Evolutionary conservation across 2,888 invertebrate genomes (phyloP).

Genomic region (Endotricha flammealis): DNA sequence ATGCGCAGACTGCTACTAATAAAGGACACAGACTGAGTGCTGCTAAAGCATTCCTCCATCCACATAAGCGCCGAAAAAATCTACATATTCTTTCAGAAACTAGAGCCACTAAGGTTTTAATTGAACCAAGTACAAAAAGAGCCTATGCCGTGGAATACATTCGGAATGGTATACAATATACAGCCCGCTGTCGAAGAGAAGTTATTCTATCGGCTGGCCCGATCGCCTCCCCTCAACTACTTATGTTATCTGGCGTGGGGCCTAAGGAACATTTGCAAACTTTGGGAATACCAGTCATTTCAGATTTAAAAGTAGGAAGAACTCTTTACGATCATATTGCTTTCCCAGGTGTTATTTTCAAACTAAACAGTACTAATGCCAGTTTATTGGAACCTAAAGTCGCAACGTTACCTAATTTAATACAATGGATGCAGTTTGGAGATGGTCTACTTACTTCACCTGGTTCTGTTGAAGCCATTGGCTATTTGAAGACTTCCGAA

Average conservation of each 20-base stretch:
- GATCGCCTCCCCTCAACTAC: conserved; percentile 91
- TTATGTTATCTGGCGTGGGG: conserved; percentile 91
- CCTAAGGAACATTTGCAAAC: conserved; percentile 75
- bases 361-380: conserved; percentile 59
- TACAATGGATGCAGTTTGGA: conserved; percentile 68
- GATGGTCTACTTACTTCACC: conserved; percentile 78
- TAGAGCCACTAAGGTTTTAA: conserved; percentile 56
- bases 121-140: conserved; percentile 76
- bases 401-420: conserved; percentile 55
- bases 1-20: conserved; percentile 69
- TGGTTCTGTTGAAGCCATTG: conserved; percentile 82
- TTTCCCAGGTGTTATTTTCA: conserved; percentile 72
- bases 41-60: conserved; percentile 82
- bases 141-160: conserved; percentile 84
- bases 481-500: conserved; percentile 79
- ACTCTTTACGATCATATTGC: conserved; percentile 80
- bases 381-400: conserved; percentile 60
- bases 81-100: conserved; percentile 71
- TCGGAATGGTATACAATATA: conserved; percentile 67
- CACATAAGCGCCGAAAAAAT: conserved; percentile 80
- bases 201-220: conserved; percentile 92
- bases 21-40: conserved; percentile 82
- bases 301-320: conserved; percentile 82
- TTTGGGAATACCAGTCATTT: conserved; percentile 78
- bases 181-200: conserved; percentile 84